A percentile compares a stretch with the other conserved stretches of the same genome.
These are phyloP conservation scores for Buteo buteo DNA, from an alignment of 2,113 vertebrate genomes.

Conservation along the genomic window DNA sequence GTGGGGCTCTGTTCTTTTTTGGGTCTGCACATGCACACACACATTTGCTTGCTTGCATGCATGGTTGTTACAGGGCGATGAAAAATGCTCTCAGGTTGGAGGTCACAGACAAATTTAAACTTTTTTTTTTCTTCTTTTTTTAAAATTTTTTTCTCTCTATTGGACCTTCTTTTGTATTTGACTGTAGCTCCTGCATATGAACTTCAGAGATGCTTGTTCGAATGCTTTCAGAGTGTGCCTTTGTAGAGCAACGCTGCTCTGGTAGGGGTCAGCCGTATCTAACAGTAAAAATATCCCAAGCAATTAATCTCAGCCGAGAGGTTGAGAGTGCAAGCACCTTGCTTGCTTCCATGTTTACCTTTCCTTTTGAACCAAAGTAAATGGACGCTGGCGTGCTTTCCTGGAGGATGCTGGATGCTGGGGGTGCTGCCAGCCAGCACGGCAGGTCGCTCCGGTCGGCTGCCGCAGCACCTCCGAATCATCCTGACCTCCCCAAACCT, in stretches of 20 bases:
- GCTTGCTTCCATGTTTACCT: neutral
- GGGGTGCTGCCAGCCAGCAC: neutral
- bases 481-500: neutral
- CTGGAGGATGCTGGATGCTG: neutral
- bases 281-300: neutral
- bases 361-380: neutral
- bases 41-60: fast-evolving
- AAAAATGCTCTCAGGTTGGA: neutral
- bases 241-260: neutral
- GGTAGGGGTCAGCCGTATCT: neutral
- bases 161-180: neutral
- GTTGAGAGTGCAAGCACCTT: fast-evolving
- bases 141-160: fast-evolving
- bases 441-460: fast-evolving
- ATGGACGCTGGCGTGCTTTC: fast-evolving
- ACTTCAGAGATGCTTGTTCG: fast-evolving
- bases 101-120: neutral
- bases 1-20: neutral
- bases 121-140: fast-evolving
- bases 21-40: fast-evolving
- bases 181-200: neutral
- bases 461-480: neutral
- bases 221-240: neutral
- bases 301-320: fast-evolving
- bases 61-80: fast-evolving